These are phyloP conservation scores for Holotrichia oblita DNA, from an alignment of 1,140 invertebrate genomes.

Conservation along the genomic window DNA sequence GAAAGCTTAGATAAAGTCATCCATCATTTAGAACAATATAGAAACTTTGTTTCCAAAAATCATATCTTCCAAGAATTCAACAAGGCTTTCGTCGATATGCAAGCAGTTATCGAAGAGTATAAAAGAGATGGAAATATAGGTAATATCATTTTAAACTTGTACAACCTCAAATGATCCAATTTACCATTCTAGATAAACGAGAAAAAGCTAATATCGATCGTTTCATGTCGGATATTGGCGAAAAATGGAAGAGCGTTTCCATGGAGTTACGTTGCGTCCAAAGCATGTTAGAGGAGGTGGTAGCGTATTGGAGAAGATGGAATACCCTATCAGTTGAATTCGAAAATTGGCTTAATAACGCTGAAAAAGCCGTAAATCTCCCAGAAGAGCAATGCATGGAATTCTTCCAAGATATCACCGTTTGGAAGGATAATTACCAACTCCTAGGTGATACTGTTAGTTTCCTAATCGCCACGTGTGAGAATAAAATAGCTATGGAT, in stretches of 20 bases:
- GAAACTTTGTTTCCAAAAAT: constrained; percentile 90
- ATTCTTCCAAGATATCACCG: constrained; percentile 88
- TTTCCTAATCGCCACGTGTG: constrained; percentile 88
- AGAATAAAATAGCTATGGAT: constrained; percentile 79
- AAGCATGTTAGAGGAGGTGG: constrained; percentile 88
- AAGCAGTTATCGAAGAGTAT: constrained; percentile 90
- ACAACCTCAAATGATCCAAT: background rate
- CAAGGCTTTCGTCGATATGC: constrained; percentile 90
- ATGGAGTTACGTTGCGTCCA: constrained; percentile 90
- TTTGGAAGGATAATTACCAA: constrained; percentile 90
- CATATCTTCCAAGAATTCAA: constrained; percentile 95
- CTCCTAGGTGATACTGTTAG: constrained; percentile 84
- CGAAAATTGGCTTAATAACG: constrained; percentile 81
- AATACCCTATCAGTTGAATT: constrained; percentile 77
- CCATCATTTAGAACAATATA: constrained; percentile 86
- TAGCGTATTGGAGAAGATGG: constrained; percentile 89
- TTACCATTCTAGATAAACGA: constrained; percentile 67
- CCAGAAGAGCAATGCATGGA: constrained; percentile 88
- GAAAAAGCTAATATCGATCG: constrained; percentile 81
- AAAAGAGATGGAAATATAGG: constrained; percentile 85
- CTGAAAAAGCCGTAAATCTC: constrained; percentile 78
- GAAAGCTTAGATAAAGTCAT: constrained; percentile 84
- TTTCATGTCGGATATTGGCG: constrained; percentile 86
- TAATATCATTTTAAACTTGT: constrained; percentile 56
- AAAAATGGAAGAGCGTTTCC: constrained; percentile 89